Percentiles rank a stretch among this genome's conserved stretches.
phyloP scores from a whole-genome alignment of 2,113 vertebrate species.

The Nestor notabilis region DNA sequence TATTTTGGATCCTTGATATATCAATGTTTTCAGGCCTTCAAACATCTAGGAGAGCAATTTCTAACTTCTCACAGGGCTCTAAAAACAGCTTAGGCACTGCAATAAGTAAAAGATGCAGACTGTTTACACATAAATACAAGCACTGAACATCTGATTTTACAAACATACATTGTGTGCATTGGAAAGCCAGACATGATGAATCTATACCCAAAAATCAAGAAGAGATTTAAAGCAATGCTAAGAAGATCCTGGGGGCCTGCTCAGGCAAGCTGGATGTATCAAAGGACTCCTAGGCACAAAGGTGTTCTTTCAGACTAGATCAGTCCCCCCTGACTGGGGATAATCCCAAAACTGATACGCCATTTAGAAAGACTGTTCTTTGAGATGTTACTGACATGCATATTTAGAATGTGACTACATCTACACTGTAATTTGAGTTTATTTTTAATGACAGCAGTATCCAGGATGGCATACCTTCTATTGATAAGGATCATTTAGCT shows the following conservation, averaged over 20 bases:
- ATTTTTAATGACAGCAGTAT: not conserved
- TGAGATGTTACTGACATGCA: not conserved
- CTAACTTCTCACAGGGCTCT: not conserved
- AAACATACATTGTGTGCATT: not conserved
- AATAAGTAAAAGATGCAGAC: not conserved
- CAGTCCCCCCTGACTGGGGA: fast-evolving
- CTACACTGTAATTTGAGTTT: not conserved
- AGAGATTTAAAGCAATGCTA: not conserved
- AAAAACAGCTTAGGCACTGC: not conserved
- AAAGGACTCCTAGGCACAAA: not conserved
- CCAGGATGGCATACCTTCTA: not conserved
- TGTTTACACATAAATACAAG: slow-evolving; percentile 25
- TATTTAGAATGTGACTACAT: not conserved
- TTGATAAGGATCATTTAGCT: not conserved
- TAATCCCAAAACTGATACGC: not conserved
- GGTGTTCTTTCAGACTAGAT: not conserved
- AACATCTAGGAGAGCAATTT: not conserved
- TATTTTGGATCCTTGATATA: not conserved
- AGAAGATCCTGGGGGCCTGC: not conserved
- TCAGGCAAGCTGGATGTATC: not conserved
- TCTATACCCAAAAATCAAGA: not conserved
- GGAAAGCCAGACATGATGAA: not conserved
- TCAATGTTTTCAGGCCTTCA: not conserved
- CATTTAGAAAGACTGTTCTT: not conserved
- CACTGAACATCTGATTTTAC: not conserved